A percentile compares a stretch with the other conserved stretches of the same genome.
phyloP scores from a whole-genome alignment of 2,797 vertebrate species.

The Glossophaga mutica region DNA sequence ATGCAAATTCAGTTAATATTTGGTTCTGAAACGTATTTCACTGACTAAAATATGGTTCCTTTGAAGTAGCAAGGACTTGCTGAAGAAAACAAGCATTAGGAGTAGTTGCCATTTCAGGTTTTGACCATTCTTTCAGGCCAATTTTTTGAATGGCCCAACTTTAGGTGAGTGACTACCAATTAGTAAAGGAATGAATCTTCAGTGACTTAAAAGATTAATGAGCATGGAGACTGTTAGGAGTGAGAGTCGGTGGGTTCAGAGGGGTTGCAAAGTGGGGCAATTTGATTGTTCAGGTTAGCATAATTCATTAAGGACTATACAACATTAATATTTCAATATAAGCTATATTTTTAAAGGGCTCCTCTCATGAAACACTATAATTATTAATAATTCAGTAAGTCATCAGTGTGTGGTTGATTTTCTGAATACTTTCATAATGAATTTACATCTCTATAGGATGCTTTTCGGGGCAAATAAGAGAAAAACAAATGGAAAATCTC shows the following conservation, averaged over 20 bases:
- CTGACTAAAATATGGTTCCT: neutral
- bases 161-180: neutral
- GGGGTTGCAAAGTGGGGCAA: neutral
- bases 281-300: slow-evolving; percentile 20
- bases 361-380: neutral
- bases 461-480: neutral
- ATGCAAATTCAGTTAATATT: slow-evolving; percentile 7
- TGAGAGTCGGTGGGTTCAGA: neutral
- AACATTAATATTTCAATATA: slow-evolving; percentile 61
- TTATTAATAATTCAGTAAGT: slow-evolving; percentile 52
- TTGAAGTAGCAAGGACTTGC: neutral
- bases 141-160: neutral
- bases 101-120: neutral
- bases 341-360: slow-evolving; percentile 33
- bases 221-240: neutral
- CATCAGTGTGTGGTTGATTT: slow-evolving; percentile 9
- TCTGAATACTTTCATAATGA: slow-evolving; percentile 35
- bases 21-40: neutral
- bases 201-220: neutral
- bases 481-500: neutral
- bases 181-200: neutral
- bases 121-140: neutral
- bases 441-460: slow-evolving; percentile 12
- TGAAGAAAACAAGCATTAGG: neutral
- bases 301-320: slow-evolving; percentile 46